Conservation (phyloP, 2,888 invertebrate genomes). For the Lithosia quadra region DNA sequence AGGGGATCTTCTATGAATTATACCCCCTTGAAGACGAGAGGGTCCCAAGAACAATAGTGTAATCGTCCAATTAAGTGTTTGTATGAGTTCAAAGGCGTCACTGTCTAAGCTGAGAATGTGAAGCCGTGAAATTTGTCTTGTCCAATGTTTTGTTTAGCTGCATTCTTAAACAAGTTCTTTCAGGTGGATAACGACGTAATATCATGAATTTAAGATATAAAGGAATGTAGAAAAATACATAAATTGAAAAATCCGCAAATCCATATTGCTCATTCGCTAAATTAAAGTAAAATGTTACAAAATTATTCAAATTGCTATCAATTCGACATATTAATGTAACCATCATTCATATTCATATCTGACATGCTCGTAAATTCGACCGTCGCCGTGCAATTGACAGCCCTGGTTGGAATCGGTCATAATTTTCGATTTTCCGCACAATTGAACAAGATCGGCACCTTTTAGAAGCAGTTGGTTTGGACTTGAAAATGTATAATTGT, state of each 20-base stretch:
- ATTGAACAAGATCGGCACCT: constrained; percentile 74
- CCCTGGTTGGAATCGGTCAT: constrained; percentile 71
- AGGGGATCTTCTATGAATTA: constrained; percentile 82
- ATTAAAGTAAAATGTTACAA: constrained; percentile 20
- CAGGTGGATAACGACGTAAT: neutral
- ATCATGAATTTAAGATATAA: neutral
- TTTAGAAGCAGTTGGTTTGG: constrained; percentile 50
- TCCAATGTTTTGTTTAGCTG: constrained; percentile 29
- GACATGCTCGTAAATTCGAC: constrained; percentile 64
- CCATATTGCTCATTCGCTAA: constrained; percentile 1
- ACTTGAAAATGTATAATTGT: constrained; percentile 43
- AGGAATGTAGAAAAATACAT: too few species aligned
- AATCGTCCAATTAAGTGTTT: constrained; percentile 85
- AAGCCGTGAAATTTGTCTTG: constrained; percentile 47
- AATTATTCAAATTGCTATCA: constrained; percentile 36
- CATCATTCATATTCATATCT: constrained; percentile 69
- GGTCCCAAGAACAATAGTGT: constrained; percentile 81
- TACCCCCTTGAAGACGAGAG: constrained; percentile 75
- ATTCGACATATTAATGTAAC: constrained; percentile 47
- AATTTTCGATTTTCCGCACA: constrained; percentile 84
- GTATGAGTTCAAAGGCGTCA: constrained; percentile 67
- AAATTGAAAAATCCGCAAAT: neutral
- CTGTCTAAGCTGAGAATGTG: constrained; percentile 61
- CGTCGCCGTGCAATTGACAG: constrained; percentile 67
- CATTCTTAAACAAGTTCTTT: neutral